Evolutionary conservation across 2,888 invertebrate species (phyloP).

Genomic region (Malacosoma neustria): DNA sequence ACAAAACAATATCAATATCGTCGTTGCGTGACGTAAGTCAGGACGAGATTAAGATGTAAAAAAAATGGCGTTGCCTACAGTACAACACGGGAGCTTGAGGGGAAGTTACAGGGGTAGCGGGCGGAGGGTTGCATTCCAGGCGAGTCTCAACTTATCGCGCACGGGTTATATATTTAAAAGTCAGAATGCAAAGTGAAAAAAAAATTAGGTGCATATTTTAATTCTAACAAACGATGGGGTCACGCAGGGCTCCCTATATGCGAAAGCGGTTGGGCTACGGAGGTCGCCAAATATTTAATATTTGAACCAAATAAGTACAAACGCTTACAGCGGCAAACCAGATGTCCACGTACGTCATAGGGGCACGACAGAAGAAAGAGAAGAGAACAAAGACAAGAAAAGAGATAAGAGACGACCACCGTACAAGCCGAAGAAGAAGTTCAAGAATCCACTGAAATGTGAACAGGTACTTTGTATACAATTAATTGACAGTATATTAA

Average conservation of each 20-base stretch:
- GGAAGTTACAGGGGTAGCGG: no score
- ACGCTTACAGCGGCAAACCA: neutral
- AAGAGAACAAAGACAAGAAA: slow-evolving; percentile 1
- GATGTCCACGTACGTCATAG: neutral
- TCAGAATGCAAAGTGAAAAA: neutral
- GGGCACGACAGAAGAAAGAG: neutral
- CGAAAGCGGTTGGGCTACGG: no score
- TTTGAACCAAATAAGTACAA: neutral
- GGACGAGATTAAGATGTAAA: no score
- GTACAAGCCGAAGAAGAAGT: neutral
- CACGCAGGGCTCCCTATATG: neutral
- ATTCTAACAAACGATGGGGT: neutral
- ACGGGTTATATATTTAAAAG: no score
- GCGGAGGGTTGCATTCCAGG: no score
- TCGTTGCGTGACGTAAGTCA: no score
- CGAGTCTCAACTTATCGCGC: no score
- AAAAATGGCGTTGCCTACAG: no score
- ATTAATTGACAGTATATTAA: no score
- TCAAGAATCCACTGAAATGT: slow-evolving; percentile 1
- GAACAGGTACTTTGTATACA: slow-evolving; percentile 6
- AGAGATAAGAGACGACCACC: neutral
- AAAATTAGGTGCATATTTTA: neutral
- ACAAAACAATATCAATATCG: no score
- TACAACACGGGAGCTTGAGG: no score
- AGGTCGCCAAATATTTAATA: neutral